Evolutionary conservation across 2,113 vertebrate species (phyloP).

Genomic region (Hypanus sabinus): DNA sequence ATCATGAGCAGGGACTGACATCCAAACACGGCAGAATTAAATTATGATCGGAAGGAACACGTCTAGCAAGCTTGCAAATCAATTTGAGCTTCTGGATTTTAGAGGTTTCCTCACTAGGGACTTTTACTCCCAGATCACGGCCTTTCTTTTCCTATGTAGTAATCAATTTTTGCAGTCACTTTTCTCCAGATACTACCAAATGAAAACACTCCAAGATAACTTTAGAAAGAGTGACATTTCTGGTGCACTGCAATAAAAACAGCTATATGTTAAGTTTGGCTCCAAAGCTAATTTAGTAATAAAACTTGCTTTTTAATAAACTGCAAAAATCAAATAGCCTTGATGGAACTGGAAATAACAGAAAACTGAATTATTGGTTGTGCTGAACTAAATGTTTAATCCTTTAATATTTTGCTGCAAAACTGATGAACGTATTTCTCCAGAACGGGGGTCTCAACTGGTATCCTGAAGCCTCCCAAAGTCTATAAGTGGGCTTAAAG

Average conservation of each 20-base stretch:
- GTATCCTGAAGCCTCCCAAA: too few species aligned
- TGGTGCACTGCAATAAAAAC: not conserved
- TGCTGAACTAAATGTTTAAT: not conserved
- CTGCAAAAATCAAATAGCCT: not conserved
- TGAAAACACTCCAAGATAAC: not conserved
- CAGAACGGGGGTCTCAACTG: too few species aligned
- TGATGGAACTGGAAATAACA: not conserved
- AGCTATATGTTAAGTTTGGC: not conserved
- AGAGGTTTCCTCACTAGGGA: not conserved
- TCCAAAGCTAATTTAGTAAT: not conserved
- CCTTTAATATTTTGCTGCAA: not conserved
- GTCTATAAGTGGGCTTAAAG: too few species aligned
- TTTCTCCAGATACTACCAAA: not conserved
- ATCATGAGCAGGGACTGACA: constrained; percentile 4
- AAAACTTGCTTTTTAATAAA: not conserved
- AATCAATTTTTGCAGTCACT: constrained; percentile 23
- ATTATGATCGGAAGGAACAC: not conserved
- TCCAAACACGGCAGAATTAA: not conserved
- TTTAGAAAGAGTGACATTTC: not conserved
- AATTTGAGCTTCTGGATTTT: not conserved
- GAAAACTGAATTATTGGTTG: not conserved
- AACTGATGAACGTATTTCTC: not conserved
- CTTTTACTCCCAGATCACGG: not conserved
- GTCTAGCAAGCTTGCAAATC: not conserved
- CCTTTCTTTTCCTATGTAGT: not conserved